phyloP scores from a whole-genome alignment of 1,140 invertebrate species.

The Brachionus koreanus region DNA sequence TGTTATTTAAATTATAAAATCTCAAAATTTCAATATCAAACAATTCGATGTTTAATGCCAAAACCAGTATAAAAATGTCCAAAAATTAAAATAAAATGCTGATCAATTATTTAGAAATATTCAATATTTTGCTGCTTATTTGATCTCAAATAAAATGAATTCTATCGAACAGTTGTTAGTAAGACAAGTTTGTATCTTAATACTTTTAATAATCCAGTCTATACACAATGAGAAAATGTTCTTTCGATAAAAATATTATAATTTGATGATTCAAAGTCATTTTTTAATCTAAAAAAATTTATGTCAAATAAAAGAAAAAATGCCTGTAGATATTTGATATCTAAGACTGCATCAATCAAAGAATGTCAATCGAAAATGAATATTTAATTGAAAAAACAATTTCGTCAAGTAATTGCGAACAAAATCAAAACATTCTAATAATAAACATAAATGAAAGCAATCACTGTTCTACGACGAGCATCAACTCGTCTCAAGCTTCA shows the following conservation, averaged over 20 bases:
- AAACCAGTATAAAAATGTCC: too few relatives aligned
- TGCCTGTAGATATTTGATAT: not conserved
- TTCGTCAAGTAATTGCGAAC: not conserved
- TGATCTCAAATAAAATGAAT: too few relatives aligned
- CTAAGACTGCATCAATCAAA: not conserved
- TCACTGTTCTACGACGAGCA: not conserved
- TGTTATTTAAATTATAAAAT: too few relatives aligned
- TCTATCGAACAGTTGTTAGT: not conserved
- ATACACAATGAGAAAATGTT: not conserved
- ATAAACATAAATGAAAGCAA: constrained; percentile 20
- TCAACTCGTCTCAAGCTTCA: not conserved
- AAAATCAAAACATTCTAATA: not conserved
- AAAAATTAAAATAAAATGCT: too few relatives aligned
- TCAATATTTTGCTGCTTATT: too few relatives aligned
- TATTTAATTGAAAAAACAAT: constrained; percentile 20
- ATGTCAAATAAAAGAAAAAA: not conserved
- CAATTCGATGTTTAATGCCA: too few relatives aligned
- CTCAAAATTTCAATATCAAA: too few relatives aligned
- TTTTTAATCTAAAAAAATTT: not conserved
- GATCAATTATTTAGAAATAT: too few relatives aligned
- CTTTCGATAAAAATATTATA: not conserved
- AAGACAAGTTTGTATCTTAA: not conserved
- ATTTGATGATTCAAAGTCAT: not conserved
- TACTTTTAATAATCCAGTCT: not conserved
- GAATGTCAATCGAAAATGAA: constrained; percentile 27